Evolutionary conservation across 2,888 invertebrate species (phyloP).

Genomic region (Polymixis flavicincta): DNA sequence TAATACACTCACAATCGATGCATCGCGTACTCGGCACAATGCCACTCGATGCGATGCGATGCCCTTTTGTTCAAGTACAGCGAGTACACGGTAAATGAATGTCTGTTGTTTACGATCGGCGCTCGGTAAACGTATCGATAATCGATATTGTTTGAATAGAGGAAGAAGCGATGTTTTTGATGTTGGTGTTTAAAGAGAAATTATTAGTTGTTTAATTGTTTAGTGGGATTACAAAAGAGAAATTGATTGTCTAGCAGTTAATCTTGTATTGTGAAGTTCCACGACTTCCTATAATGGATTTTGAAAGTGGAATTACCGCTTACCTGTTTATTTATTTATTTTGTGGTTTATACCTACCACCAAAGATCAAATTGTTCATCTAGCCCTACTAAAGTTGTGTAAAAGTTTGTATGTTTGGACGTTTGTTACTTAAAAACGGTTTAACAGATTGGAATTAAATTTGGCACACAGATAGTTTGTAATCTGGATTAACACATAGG

Average conservation of each 20-base stretch:
- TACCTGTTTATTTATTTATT: not conserved
- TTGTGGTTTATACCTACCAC: not conserved
- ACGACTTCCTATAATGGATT: slow-evolving; percentile 6
- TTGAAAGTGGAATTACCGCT: not conserved
- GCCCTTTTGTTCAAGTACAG: slow-evolving; percentile 56
- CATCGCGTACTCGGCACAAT: slow-evolving; percentile 52
- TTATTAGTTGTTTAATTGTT: slow-evolving; percentile 35
- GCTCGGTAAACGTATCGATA: slow-evolving; percentile 46
- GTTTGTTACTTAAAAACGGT: too few species aligned
- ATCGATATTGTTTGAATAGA: slow-evolving; percentile 35
- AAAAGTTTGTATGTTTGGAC: too few species aligned
- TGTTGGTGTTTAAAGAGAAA: slow-evolving; percentile 24
- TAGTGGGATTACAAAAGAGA: slow-evolving; percentile 33
- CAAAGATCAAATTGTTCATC: not conserved
- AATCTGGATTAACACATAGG: too few species aligned
- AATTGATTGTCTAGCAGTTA: slow-evolving; percentile 15
- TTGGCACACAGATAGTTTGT: too few species aligned
- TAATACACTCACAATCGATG: slow-evolving; percentile 54
- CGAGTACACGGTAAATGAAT: slow-evolving; percentile 56
- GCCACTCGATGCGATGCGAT: slow-evolving; percentile 38
- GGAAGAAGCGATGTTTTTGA: slow-evolving; percentile 27
- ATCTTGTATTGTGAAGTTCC: slow-evolving; percentile 11
- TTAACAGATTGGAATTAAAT: too few species aligned
- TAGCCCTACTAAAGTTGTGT: not conserved
- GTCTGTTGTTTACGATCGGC: slow-evolving; percentile 55